Conservation (phyloP, 2,113 vertebrate species). For the Sinocyclocheilus maitianheensis region DNA sequence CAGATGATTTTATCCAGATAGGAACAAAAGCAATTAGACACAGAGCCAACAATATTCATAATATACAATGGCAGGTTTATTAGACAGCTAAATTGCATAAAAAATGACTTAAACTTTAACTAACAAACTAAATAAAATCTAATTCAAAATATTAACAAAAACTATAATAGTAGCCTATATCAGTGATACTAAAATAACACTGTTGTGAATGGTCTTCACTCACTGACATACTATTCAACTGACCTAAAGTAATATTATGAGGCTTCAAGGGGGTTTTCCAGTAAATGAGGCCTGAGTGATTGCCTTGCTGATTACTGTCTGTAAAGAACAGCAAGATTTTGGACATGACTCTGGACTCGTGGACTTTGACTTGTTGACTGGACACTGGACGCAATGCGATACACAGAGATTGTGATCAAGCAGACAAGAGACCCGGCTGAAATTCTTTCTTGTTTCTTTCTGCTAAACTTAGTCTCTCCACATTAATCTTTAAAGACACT, state of each 20-base stretch:
- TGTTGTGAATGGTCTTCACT: neutral
- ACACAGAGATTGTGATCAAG: neutral
- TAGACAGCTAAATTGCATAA: too few relatives aligned
- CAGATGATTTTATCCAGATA: too few relatives aligned
- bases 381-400: constrained; percentile 21
- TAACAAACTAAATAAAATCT: too few relatives aligned
- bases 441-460: constrained; percentile 14
- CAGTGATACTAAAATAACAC: neutral
- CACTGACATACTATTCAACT: neutral
- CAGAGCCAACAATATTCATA: too few relatives aligned
- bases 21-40: too few relatives aligned
- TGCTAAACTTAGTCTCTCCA: neutral
- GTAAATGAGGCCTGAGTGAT: neutral
- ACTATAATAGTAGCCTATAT: neutral
- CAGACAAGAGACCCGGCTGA: neutral
- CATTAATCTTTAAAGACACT: neutral
- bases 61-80: too few relatives aligned
- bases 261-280: neutral
- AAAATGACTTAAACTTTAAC: too few relatives aligned
- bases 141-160: neutral
- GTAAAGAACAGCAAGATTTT: constrained; percentile 24
- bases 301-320: neutral
- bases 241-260: neutral
- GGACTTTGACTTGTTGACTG: neutral
- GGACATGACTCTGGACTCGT: neutral